Conservation (phyloP, 2,888 invertebrate genomes). For the Platycheirus rosarum region DNA sequence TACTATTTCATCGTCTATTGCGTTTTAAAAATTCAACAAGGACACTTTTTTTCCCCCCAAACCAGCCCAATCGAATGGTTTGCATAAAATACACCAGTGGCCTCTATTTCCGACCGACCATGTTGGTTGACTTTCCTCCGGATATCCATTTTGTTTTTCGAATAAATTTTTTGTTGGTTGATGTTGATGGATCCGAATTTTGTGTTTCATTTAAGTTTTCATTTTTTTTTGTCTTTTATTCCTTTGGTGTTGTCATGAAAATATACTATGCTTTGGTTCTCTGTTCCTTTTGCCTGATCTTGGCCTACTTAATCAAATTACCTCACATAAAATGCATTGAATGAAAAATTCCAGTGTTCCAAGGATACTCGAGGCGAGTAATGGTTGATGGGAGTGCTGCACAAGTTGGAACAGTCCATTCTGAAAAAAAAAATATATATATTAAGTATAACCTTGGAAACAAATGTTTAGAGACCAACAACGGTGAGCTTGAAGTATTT, state of each 20-base stretch:
- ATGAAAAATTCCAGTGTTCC: slow-evolving; percentile 46
- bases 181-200: not conserved
- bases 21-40: slow-evolving; percentile 50
- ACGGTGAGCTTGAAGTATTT: not conserved
- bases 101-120: slow-evolving; percentile 37
- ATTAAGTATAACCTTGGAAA: slow-evolving; percentile 47
- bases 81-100: slow-evolving; percentile 28
- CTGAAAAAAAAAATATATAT: slow-evolving; percentile 16
- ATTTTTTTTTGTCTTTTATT: too few species aligned
- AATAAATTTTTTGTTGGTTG: slow-evolving; percentile 2
- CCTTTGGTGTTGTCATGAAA: slow-evolving; percentile 24
- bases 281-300: slow-evolving; percentile 59
- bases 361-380: slow-evolving; percentile 37
- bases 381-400: too few species aligned
- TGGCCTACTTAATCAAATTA: slow-evolving; percentile 64
- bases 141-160: slow-evolving; percentile 31
- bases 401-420: too few species aligned
- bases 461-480: slow-evolving; percentile 1
- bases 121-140: slow-evolving; percentile 40
- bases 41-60: slow-evolving; percentile 14
- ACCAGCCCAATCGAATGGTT: slow-evolving; percentile 26
- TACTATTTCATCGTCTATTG: slow-evolving; percentile 36
- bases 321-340: slow-evolving; percentile 59
- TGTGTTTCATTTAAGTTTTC: too few species aligned
- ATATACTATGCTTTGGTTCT: slow-evolving; percentile 10